Evolutionary conservation across 2,888 invertebrate species (phyloP).

Genomic region (Tromatobia lineatoria): DNA sequence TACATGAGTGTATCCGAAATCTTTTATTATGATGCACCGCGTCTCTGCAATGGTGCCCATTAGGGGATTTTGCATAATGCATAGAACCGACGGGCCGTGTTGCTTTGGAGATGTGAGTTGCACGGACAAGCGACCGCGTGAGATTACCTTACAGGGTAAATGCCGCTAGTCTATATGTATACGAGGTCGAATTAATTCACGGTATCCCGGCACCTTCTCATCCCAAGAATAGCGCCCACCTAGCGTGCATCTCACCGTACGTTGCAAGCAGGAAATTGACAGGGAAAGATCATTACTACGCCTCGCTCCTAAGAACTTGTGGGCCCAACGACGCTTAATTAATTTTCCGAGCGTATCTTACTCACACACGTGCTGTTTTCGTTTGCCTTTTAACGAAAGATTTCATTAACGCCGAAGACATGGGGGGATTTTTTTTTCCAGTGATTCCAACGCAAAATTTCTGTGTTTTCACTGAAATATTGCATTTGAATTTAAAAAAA

Average conservation of each 20-base stretch:
- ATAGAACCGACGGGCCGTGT: not conserved
- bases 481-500: too few relatives aligned
- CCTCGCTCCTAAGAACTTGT: not conserved
- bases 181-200: conserved; percentile 56
- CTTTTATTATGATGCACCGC: not conserved
- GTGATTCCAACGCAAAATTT: too few relatives aligned
- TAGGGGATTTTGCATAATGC: not conserved
- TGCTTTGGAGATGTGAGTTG: conserved; percentile 9
- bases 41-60: not conserved
- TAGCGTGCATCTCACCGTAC: conserved; percentile 18
- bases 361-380: not conserved
- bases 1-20: not conserved
- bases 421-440: too few relatives aligned
- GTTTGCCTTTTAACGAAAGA: conserved; percentile 37
- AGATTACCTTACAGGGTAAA: conserved; percentile 12
- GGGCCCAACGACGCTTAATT: conserved; percentile 51
- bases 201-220: conserved; percentile 10
- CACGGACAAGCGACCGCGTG: not conserved
- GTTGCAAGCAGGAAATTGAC: conserved; percentile 69
- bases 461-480: too few relatives aligned
- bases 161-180: conserved; percentile 17
- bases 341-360: conserved; percentile 36
- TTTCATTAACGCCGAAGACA: too few relatives aligned
- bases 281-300: conserved; percentile 51
- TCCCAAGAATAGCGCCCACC: not conserved